Conservation (phyloP, 2,888 invertebrate species). For the Philereme transversata region DNA sequence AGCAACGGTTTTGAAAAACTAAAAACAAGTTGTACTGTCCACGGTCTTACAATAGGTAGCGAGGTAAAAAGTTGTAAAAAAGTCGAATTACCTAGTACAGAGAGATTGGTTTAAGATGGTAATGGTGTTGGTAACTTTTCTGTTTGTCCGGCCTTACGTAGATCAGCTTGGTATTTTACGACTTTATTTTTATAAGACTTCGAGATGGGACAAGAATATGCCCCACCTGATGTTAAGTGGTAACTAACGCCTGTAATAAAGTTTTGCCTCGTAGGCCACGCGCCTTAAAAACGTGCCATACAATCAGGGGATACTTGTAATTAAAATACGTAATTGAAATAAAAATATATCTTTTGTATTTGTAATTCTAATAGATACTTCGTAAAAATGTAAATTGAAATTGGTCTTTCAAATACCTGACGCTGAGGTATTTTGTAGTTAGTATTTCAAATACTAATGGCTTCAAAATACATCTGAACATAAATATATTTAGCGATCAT, state of each 20-base stretch:
- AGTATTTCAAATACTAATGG: no score
- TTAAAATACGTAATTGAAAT: conserved; percentile 53
- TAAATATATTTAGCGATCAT: no score
- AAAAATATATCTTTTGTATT: conserved; percentile 36
- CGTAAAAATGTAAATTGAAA: no score
- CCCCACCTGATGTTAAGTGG: no score
- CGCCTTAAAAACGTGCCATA: neutral
- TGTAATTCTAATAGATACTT: neutral
- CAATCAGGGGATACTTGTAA: conserved; percentile 39
- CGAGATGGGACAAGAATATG: no score
- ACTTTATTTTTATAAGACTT: no score
- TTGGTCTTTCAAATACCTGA: no score
- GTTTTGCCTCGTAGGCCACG: no score
- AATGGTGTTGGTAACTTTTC: conserved; percentile 5
- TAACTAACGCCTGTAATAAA: no score
- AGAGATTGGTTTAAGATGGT: conserved; percentile 50
- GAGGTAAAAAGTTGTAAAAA: conserved; percentile 48
- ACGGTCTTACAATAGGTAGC: conserved; percentile 54
- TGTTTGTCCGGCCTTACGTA: conserved; percentile 10
- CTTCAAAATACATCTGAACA: no score
- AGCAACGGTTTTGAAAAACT: conserved; percentile 62
- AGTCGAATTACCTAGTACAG: conserved; percentile 46
- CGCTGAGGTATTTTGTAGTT: no score
- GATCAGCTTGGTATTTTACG: no score
- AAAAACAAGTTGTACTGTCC: conserved; percentile 56